Percentiles rank a stretch among this genome's conserved stretches.
Evolutionary conservation across 2,113 vertebrate species (phyloP).

Genomic region (Pipra filicauda): DNA sequence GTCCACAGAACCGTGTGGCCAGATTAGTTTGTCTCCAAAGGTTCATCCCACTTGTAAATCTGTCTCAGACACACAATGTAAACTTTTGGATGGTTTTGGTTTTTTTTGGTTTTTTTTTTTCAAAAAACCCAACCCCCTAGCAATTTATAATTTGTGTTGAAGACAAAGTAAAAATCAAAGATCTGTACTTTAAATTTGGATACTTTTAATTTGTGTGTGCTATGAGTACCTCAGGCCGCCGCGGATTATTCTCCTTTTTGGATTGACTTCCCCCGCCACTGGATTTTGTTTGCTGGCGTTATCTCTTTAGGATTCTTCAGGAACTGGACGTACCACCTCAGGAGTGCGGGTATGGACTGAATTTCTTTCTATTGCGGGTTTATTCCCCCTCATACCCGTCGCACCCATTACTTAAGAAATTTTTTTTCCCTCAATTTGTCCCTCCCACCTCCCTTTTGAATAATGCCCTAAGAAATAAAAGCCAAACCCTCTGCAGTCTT

Average conservation of each 20-base stretch:
- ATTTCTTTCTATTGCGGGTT: constrained; percentile 66
- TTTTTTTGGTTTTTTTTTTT: not conserved
- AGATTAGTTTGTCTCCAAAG: constrained; percentile 58
- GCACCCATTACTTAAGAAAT: constrained; percentile 49
- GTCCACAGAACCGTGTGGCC: constrained; percentile 59
- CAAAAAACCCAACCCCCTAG: constrained; percentile 3
- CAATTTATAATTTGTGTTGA: constrained; percentile 56
- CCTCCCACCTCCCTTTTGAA: constrained; percentile 41
- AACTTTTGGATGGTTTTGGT: constrained; percentile 13
- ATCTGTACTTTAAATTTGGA: constrained; percentile 65
- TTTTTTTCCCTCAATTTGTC: constrained; percentile 55
- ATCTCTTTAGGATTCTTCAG: constrained; percentile 77
- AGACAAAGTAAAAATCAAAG: constrained; percentile 50
- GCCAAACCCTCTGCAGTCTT: constrained; percentile 24
- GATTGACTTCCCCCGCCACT: constrained; percentile 81
- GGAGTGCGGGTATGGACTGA: constrained; percentile 76
- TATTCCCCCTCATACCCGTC: constrained; percentile 72
- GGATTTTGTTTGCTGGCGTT: constrained; percentile 73
- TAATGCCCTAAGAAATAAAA: constrained; percentile 54
- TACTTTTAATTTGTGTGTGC: constrained; percentile 68
- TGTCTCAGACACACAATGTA: constrained; percentile 64
- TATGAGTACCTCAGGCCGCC: constrained; percentile 76
- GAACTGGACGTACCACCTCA: constrained; percentile 74
- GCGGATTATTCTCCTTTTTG: constrained; percentile 83
- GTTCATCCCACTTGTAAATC: constrained; percentile 51